These are phyloP conservation scores for Orientallactaga sibirica DNA, from an alignment of 2,797 vertebrate species.

Conservation along the genomic window DNA sequence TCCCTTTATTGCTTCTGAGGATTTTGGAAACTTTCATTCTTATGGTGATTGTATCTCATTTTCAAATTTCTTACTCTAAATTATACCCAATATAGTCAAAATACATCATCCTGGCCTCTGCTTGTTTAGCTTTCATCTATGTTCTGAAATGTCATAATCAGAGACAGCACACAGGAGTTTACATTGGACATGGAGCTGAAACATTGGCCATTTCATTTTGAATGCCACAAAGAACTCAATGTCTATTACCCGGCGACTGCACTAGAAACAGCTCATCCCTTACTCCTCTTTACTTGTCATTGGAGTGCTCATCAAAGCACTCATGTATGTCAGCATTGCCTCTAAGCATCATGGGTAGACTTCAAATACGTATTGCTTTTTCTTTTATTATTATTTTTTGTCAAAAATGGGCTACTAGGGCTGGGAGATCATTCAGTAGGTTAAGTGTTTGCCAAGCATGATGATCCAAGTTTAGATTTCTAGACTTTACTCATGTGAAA, in stretches of 20 bases:
- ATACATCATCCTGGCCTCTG: neutral
- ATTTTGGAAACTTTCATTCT: neutral
- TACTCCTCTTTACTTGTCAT: neutral
- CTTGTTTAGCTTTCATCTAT: neutral
- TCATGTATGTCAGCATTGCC: neutral
- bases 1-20: neutral
- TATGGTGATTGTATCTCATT: neutral
- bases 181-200: neutral
- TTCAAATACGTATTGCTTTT: slow-evolving; percentile 14
- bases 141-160: neutral
- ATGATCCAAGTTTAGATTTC: neutral
- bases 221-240: too few species aligned
- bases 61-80: slow-evolving; percentile 6
- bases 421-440: too few species aligned
- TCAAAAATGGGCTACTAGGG: too few species aligned
- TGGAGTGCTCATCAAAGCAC: neutral
- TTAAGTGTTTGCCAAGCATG: too few species aligned
- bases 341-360: neutral
- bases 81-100: neutral
- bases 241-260: too few species aligned
- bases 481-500: neutral
- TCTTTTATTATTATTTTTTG: neutral
- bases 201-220: neutral
- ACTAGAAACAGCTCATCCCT: neutral
- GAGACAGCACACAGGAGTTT: neutral